Evolutionary conservation across 2,888 invertebrate species (phyloP).

Genomic region (Acronicta alni): DNA sequence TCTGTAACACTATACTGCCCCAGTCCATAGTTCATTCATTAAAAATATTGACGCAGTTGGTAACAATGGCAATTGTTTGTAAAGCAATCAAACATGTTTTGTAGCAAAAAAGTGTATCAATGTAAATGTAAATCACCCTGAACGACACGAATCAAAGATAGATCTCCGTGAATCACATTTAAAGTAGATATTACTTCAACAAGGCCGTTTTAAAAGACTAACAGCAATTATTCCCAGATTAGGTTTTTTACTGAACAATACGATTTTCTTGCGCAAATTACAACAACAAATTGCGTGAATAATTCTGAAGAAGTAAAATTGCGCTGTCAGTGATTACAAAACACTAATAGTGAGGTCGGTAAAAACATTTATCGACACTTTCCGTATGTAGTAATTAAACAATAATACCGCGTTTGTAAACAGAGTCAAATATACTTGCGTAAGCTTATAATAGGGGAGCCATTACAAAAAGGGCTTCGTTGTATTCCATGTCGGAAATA

Average conservation of each 20-base stretch:
- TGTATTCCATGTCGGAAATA: constrained; percentile 13
- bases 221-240: constrained; percentile 46
- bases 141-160: constrained; percentile 49
- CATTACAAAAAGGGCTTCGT: constrained; percentile 10
- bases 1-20: constrained; percentile 63
- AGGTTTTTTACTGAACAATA: constrained; percentile 43
- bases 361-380: constrained; percentile 61
- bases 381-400: constrained; percentile 48
- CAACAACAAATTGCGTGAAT: constrained; percentile 58
- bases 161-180: constrained; percentile 53
- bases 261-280: constrained; percentile 39
- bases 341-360: constrained; percentile 62
- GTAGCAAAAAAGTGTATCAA: constrained; percentile 36
- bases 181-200: constrained; percentile 31
- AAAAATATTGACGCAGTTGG: constrained; percentile 27
- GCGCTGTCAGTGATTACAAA: constrained; percentile 61
- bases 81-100: constrained; percentile 29
- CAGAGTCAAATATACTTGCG: constrained; percentile 22
- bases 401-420: constrained; percentile 30
- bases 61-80: constrained; percentile 50
- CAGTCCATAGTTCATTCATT: constrained; percentile 61
- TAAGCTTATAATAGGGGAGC: constrained; percentile 10
- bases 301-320: constrained; percentile 56
- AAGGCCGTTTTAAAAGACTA: constrained; percentile 51
- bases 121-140: constrained; percentile 41